phyloP scores from a whole-genome alignment of 2,797 vertebrate genomes.

The Loris lydekkerianus region DNA sequence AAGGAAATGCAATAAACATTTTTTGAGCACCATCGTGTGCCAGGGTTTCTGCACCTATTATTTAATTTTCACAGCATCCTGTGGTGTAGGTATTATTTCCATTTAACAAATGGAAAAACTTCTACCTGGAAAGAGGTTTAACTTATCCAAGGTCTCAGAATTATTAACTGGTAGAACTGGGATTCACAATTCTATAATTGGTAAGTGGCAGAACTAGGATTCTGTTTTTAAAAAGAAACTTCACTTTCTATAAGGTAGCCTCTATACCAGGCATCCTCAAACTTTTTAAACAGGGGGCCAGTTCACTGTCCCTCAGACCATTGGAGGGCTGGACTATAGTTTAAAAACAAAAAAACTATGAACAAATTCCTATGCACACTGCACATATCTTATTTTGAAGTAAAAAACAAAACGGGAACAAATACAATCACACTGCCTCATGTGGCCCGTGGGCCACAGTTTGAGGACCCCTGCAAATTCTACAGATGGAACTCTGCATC shows the following conservation, averaged over 20 bases:
- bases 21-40: background rate
- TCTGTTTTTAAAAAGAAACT: conserved; percentile 12
- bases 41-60: background rate
- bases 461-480: too few species aligned
- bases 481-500: background rate
- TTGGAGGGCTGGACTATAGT: too few species aligned
- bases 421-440: too few species aligned
- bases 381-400: too few species aligned
- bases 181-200: conserved; percentile 31
- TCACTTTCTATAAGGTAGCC: background rate
- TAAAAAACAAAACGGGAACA: too few species aligned
- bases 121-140: conserved; percentile 4
- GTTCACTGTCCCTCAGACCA: too few species aligned
- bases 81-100: background rate
- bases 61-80: background rate
- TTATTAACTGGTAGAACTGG: background rate
- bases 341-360: too few species aligned
- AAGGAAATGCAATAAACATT: background rate
- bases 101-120: conserved; percentile 13
- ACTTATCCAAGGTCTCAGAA: background rate
- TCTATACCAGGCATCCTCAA: background rate
- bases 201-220: conserved; percentile 1
- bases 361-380: too few species aligned
- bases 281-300: too few species aligned
- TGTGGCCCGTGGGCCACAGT: too few species aligned